Evolutionary conservation across 2,888 invertebrate genomes (phyloP), one percentile per base, ranked within the genome.

Genomic region (Hypercompe scribonia): DNA sequence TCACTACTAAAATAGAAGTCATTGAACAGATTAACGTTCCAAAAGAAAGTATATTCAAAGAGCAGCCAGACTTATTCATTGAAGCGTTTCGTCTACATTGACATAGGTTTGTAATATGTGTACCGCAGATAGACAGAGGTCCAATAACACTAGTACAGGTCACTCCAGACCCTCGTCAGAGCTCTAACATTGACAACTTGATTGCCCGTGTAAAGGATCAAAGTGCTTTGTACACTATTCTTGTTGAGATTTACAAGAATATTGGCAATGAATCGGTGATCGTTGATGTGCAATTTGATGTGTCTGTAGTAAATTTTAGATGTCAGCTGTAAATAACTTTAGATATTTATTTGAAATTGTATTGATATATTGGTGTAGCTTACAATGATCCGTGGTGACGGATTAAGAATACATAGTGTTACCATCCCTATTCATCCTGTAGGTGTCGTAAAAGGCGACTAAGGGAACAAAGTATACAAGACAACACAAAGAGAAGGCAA

Each of bases 41-140:
- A 4, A 18, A 33, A 70, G 33, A 70, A n/a, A 31, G n/a, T n/a
- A 18, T 11, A 50, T 13, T 54, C 31, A 54, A 33, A 42, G n/a
- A 54, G 50, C 24, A 21, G n/a, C 50, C 36, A 72, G 46, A 15
- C 36, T 13, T 71, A 24, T 50, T 64, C 64, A 36, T 28, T 64
- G 50, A 46, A 72, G 34, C 68, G 36, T 54, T 72, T 65, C 46
- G 70, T 64, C 70, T 66, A 46, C 61, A 66, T 78, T 82, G 82
- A 82, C 82, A 75, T 61, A 79, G 84, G 84, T 80, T 54, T 15
- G 71, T 65, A 84, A 82, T 82, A 83, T 65, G 39, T 65, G 18
- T 31, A 70, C 76, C 77, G 7, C 79, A 70, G 69, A 72, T 75
- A 68, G 77, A 74, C 80, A 76, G 34, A 66, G 75, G 77, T 77